Conservation (phyloP, 1,140 invertebrate species). For the Aradophagus sp. region DNA sequence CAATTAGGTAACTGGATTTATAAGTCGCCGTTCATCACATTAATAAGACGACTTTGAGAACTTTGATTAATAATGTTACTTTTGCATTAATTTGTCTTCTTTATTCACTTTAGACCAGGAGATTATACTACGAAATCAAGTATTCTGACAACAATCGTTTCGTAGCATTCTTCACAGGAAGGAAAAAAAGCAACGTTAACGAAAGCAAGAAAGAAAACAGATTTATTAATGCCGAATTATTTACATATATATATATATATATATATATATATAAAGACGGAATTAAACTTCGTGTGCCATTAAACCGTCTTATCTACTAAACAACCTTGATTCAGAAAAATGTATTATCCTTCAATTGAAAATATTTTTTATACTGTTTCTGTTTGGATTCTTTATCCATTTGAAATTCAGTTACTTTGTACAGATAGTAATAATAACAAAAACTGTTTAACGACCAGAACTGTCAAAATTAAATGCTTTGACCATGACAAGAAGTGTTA, state of each 20-base stretch:
- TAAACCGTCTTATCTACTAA: conserved; percentile 17
- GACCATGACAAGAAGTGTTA: conserved; percentile 6
- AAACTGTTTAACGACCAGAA: not conserved
- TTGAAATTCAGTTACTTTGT: too few species aligned
- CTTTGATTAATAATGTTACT: conserved; percentile 1
- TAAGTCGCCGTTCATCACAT: not conserved
- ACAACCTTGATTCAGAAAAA: too few species aligned
- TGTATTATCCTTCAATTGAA: too few species aligned
- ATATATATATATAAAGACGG: too few species aligned
- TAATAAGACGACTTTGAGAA: conserved; percentile 3
- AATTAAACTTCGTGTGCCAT: conserved; percentile 28
- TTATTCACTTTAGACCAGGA: too few species aligned
- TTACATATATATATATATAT: too few species aligned
- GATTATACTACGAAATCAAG: too few species aligned
- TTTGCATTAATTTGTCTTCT: conserved; percentile 10
- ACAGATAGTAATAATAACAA: conserved; percentile 7
- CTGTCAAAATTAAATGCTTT: too few species aligned
- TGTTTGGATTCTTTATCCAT: too few species aligned
- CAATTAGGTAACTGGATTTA: conserved; percentile 65
- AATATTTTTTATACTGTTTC: too few species aligned
- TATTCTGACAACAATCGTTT: too few species aligned
- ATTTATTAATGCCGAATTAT: too few species aligned
- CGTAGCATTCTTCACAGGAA: conserved; percentile 18
- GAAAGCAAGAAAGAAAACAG: conserved; percentile 9
- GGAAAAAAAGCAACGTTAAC: conserved; percentile 1